These are phyloP conservation scores for Physeter macrocephalus DNA, from an alignment of 2,113 vertebrate genomes.

Conservation along the genomic window DNA sequence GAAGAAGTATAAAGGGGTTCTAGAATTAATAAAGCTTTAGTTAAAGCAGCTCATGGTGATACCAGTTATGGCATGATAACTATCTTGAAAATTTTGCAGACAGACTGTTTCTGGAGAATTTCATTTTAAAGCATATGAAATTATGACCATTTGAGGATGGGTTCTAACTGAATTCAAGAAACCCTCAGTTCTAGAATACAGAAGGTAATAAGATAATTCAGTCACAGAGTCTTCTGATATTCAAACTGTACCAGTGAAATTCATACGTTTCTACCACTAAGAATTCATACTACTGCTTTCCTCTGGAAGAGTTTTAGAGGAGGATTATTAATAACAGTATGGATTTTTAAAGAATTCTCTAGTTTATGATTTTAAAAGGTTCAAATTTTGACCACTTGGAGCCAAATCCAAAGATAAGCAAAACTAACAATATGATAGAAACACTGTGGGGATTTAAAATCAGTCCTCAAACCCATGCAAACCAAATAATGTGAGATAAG, in stretches of 20 bases:
- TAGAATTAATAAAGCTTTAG: constrained; percentile 10
- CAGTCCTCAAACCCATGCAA: constrained; percentile 17
- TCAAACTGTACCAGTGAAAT: background rate
- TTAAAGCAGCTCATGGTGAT: background rate
- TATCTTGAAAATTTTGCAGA: background rate
- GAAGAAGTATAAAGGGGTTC: background rate
- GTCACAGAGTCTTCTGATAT: background rate
- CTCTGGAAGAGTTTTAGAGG: background rate
- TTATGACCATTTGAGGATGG: background rate
- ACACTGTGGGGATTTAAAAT: background rate
- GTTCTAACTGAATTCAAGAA: background rate
- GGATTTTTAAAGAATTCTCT: background rate
- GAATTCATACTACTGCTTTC: background rate
- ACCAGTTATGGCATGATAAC: background rate
- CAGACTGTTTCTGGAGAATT: background rate
- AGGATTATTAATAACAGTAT: background rate
- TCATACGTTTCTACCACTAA: background rate
- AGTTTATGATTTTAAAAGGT: background rate
- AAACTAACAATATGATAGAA: background rate
- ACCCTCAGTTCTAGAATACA: background rate
- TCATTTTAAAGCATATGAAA: background rate
- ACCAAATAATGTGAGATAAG: background rate
- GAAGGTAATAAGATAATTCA: background rate
- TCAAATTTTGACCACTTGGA: background rate
- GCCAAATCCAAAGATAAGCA: background rate